Evolutionary conservation across 2,888 invertebrate species (phyloP).

Genomic region (Ormyrus pomaceus): DNA sequence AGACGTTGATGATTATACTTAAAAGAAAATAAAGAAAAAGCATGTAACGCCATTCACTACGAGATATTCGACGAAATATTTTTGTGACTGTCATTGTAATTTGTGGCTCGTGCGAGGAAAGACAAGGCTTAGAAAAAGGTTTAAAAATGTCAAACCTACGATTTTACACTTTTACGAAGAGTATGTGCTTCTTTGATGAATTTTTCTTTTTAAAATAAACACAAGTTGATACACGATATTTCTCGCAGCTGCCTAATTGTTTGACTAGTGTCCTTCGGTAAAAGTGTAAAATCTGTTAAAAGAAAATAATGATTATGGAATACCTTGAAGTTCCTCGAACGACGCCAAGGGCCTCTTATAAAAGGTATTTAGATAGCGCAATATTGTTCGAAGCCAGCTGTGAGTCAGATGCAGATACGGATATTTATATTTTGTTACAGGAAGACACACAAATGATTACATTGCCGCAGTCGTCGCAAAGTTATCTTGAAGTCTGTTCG

Average conservation of each 20-base stretch:
- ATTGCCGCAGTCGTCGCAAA: constrained; percentile 66
- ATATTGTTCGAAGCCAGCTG: constrained; percentile 71
- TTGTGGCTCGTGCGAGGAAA: constrained; percentile 54
- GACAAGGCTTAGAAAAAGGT: constrained; percentile 39
- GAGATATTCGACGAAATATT: constrained; percentile 69
- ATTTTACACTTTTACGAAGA: constrained; percentile 51
- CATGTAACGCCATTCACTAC: constrained; percentile 60
- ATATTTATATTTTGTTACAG: constrained; percentile 76
- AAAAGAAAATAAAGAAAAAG: constrained; percentile 52
- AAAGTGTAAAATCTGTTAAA: constrained; percentile 56
- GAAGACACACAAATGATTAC: constrained; percentile 68
- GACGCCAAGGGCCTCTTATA: constrained; percentile 61
- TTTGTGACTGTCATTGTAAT: constrained; percentile 69
- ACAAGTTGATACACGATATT: constrained; percentile 32
- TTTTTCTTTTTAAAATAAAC: constrained; percentile 28
- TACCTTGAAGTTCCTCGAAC: constrained; percentile 58
- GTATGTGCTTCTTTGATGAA: constrained; percentile 46
- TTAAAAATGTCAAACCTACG: constrained; percentile 13
- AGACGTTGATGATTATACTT: constrained; percentile 52
- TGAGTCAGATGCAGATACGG: constrained; percentile 70
- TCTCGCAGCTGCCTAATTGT: constrained; percentile 46
- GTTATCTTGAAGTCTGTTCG: constrained; percentile 35
- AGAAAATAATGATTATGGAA: constrained; percentile 23
- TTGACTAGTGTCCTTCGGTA: constrained; percentile 43
- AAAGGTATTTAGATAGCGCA: constrained; percentile 65